phyloP scores from a whole-genome alignment of 2,888 invertebrate genomes.

The Machimus rusticus region DNA sequence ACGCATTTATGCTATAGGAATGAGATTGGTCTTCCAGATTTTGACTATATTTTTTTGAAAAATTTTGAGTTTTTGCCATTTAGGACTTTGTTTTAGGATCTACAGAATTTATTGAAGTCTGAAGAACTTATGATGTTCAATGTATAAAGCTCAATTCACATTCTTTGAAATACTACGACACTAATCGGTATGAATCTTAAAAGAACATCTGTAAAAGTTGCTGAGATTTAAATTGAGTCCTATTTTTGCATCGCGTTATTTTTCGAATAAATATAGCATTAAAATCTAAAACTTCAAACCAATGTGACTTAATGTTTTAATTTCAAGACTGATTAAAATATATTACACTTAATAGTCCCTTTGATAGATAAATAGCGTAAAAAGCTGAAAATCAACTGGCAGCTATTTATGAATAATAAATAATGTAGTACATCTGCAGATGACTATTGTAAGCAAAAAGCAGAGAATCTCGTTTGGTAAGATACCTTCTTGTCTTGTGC shows the following conservation, averaged over 20 bases:
- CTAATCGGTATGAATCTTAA: neutral
- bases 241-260: neutral
- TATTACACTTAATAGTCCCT: neutral
- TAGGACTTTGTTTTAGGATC: too few relatives aligned
- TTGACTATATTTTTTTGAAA: too few relatives aligned
- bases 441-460: neutral
- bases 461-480: neutral
- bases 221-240: too few relatives aligned
- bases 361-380: neutral
- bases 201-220: neutral
- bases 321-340: neutral
- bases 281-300: too few relatives aligned
- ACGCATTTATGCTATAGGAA: too few relatives aligned
- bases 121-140: too few relatives aligned
- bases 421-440: neutral
- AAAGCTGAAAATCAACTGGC: neutral
- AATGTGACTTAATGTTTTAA: neutral
- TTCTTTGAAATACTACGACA: too few relatives aligned
- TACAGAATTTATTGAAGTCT: too few relatives aligned
- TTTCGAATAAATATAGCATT: neutral
- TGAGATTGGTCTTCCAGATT: too few relatives aligned
- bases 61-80: too few relatives aligned
- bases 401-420: neutral
- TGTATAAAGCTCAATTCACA: too few relatives aligned
- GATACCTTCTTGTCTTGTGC: neutral